Evolutionary conservation across 2,113 vertebrate species (phyloP).

Genomic region (Neotoma lepida): DNA sequence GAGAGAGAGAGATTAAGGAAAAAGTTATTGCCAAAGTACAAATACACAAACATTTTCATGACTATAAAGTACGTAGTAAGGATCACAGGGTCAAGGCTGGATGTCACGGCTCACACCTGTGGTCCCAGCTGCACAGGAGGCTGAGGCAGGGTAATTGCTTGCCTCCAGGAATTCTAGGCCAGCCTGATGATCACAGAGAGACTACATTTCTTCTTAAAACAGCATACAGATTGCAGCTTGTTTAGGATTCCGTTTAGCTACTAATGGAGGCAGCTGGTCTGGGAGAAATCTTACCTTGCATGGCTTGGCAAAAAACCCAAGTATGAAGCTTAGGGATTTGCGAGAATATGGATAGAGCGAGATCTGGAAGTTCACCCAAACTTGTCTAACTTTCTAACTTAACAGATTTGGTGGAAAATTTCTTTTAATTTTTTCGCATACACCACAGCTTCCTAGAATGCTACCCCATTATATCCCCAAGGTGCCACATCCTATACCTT

Average conservation of each 20-base stretch:
- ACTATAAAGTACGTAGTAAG: background rate
- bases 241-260: background rate
- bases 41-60: background rate
- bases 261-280: background rate
- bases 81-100: background rate
- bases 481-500: background rate
- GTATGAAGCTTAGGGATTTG: background rate
- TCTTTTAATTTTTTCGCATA: background rate
- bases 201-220: background rate
- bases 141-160: background rate
- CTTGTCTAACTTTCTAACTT: background rate
- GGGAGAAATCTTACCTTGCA: background rate
- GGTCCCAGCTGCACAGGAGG: background rate
- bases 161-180: background rate
- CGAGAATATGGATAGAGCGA: background rate
- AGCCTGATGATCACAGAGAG: background rate
- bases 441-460: background rate
- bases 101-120: background rate
- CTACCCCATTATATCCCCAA: background rate
- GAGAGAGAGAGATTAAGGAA: background rate
- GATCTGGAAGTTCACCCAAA: constrained; percentile 2
- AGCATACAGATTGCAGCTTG: background rate
- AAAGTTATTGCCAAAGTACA: background rate
- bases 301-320: background rate
- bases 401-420: background rate